Percentiles rank a stretch among this genome's conserved stretches.
Conservation (phyloP, 1,140 invertebrate species). For the Lethrus apterus region DNA sequence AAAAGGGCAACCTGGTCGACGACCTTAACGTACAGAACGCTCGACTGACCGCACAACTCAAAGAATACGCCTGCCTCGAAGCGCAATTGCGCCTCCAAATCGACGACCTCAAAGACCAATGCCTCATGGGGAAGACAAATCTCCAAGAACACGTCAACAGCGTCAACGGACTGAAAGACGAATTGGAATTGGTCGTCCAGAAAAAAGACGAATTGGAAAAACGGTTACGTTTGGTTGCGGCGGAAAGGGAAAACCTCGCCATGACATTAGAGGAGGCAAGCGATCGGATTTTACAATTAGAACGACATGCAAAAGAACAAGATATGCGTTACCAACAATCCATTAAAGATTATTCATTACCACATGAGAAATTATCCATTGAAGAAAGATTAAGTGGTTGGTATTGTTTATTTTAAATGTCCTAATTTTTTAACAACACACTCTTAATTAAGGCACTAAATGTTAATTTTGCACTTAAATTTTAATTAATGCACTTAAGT, state of each 20-base stretch:
- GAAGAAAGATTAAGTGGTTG: constrained; percentile 52
- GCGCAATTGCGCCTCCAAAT: constrained; percentile 72
- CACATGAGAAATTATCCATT: constrained; percentile 55
- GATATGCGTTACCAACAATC: constrained; percentile 52
- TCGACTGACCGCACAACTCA: constrained; percentile 76
- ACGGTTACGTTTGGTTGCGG: constrained; percentile 60
- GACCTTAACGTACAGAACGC: constrained; percentile 88
- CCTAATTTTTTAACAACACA: too few relatives aligned
- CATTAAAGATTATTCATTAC: constrained; percentile 52
- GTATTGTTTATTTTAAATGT: too few relatives aligned
- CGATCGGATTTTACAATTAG: constrained; percentile 77
- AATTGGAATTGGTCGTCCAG: constrained; percentile 75
- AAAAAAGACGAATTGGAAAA: constrained; percentile 80
- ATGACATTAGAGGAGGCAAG: constrained; percentile 80
- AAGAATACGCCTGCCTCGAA: constrained; percentile 58
- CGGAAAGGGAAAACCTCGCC: constrained; percentile 71
- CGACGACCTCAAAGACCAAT: constrained; percentile 75
- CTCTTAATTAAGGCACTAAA: too few relatives aligned
- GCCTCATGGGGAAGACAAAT: constrained; percentile 60
- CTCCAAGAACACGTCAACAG: constrained; percentile 79
- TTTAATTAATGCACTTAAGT: too few relatives aligned
- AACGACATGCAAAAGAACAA: constrained; percentile 78
- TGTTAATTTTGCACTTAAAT: too few relatives aligned
- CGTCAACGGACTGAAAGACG: constrained; percentile 78
- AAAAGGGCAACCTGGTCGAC: constrained; percentile 63